Conservation (phyloP, 1,140 invertebrate species). For the Sminthurides bifidus region DNA sequence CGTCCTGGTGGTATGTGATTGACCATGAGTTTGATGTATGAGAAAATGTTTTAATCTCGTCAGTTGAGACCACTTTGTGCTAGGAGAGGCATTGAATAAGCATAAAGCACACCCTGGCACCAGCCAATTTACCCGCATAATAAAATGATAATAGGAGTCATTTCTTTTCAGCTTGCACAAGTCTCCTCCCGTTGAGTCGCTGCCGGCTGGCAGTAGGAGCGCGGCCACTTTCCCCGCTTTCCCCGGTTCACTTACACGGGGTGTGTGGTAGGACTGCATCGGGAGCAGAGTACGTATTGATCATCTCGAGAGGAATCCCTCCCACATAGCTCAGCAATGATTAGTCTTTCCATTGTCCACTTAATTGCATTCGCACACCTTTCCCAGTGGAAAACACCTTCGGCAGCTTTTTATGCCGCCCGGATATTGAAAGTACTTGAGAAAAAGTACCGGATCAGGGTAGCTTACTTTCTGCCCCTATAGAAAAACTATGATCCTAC, state of each 20-base stretch:
- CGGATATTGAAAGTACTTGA: too few species aligned
- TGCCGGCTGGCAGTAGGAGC: neutral
- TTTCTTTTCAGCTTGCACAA: constrained; percentile 9
- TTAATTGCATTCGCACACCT: constrained; percentile 28
- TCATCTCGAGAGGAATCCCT: constrained; percentile 7
- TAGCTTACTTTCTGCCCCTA: too few species aligned
- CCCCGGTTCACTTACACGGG: neutral
- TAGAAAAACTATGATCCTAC: too few species aligned
- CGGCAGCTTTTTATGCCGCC: too few species aligned
- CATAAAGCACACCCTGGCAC: constrained; percentile 31
- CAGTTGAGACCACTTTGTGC: constrained; percentile 30
- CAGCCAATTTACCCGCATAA: constrained; percentile 24
- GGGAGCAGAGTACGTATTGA: constrained; percentile 14
- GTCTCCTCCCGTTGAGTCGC: neutral
- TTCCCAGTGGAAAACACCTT: neutral
- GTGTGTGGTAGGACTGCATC: neutral
- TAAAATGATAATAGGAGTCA: constrained; percentile 26
- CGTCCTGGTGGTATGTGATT: too few species aligned
- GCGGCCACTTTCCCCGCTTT: neutral
- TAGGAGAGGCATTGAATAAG: constrained; percentile 14
- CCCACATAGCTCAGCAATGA: constrained; percentile 15
- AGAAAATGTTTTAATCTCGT: constrained; percentile 31
- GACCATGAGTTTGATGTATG: too few species aligned
- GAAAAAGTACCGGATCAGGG: too few species aligned
- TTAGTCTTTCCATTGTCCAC: constrained; percentile 25